A percentile compares a stretch with the other conserved stretches of the same genome.
Evolutionary conservation across 2,888 invertebrate genomes (phyloP).

Genomic region (Micoletzkya japonica): DNA sequence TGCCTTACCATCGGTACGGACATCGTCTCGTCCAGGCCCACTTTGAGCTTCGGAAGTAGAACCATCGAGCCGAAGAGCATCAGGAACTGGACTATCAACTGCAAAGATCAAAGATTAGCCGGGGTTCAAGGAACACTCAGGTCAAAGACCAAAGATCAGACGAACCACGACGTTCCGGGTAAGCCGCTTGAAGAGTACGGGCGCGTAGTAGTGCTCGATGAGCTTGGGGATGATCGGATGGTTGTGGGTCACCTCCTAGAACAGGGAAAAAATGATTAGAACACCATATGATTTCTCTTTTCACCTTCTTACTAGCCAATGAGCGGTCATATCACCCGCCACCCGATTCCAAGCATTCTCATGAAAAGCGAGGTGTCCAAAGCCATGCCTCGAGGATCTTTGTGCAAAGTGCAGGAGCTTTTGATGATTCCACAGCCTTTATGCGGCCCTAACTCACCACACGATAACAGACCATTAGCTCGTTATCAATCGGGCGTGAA

Average conservation of each 20-base stretch:
- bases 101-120: not conserved
- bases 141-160: slow-evolving; percentile 20
- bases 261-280: not conserved
- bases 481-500: no score
- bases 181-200: slow-evolving; percentile 64
- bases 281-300: not conserved
- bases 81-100: slow-evolving; percentile 12
- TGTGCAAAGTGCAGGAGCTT: no score
- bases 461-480: no score
- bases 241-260: no score
- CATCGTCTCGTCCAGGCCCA: slow-evolving; percentile 92
- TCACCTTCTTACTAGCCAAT: no score
- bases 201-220: slow-evolving; percentile 79
- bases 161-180: slow-evolving; percentile 66
- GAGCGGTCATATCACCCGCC: no score
- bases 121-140: not conserved
- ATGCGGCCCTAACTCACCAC: no score
- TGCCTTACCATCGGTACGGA: slow-evolving; percentile 89
- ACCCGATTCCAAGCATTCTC: no score
- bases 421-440: no score
- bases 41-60: slow-evolving; percentile 65
- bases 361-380: no score
- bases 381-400: no score
- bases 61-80: slow-evolving; percentile 1
- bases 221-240: slow-evolving; percentile 65